Evolutionary conservation across 2,797 vertebrate species (phyloP).

Genomic region (Anabacerthia variegaticeps): DNA sequence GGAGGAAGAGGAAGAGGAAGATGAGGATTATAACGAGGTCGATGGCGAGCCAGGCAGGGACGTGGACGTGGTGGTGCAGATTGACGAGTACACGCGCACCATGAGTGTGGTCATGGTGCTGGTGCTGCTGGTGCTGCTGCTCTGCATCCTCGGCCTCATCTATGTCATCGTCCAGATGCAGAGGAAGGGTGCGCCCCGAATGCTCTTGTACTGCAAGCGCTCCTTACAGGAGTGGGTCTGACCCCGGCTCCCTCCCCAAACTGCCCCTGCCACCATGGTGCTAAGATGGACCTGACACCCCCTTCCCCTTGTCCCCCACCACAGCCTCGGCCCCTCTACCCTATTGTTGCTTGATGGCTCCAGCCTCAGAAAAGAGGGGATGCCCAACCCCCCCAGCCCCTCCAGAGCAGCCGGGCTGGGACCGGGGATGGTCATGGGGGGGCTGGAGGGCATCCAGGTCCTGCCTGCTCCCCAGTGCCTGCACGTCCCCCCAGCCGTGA

Average conservation of each 20-base stretch:
- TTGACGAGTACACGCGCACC: conserved; percentile 84
- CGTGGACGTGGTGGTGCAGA: conserved; percentile 87
- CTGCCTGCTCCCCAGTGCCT: neutral
- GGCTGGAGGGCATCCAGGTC: neutral
- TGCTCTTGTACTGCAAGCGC: conserved; percentile 95
- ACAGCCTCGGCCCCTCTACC: neutral
- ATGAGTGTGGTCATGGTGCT: conserved; percentile 90
- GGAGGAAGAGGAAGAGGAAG: neutral
- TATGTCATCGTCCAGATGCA: conserved; percentile 91
- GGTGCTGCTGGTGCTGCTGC: conserved; percentile 88
- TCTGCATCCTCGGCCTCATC: conserved; percentile 88
- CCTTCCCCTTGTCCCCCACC: neutral
- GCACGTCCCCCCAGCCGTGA: neutral
- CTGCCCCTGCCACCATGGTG: conserved; percentile 13
- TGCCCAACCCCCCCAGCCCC: neutral
- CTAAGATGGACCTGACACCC: conserved; percentile 42
- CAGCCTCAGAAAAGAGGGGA: neutral
- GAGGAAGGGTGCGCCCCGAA: conserved; percentile 89
- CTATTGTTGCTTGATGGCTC: conserved; percentile 6
- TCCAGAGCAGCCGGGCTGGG: neutral
- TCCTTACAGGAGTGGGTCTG: conserved; percentile 98
- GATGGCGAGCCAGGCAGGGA: conserved; percentile 75
- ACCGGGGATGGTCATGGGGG: neutral
- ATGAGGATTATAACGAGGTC: conserved; percentile 51
- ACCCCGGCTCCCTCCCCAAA: conserved; percentile 17